Conservation (phyloP, 2,797 vertebrate species). For the Notolabrus celidotus region DNA sequence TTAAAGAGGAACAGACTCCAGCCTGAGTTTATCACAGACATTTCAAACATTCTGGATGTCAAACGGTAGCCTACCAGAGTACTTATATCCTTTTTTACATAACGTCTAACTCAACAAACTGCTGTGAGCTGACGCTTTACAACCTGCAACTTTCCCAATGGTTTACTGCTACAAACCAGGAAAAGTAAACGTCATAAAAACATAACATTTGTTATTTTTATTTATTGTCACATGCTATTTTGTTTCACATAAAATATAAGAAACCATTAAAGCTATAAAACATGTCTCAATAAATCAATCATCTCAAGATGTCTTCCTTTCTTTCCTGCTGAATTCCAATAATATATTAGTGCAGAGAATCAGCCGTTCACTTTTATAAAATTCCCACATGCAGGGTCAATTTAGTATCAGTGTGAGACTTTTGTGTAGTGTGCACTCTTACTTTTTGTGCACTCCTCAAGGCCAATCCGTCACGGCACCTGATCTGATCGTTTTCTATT, state of each 20-base stretch:
- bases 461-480: no score
- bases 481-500: no score
- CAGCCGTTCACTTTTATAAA: no score
- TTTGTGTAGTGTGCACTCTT: no score
- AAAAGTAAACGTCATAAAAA: background rate
- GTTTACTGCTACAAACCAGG: background rate
- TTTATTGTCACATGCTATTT: constrained; percentile 13
- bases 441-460: no score
- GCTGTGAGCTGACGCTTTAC: background rate
- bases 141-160: background rate
- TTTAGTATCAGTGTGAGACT: no score
- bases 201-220: background rate
- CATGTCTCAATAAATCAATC: constrained; percentile 30
- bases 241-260: background rate
- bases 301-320: background rate
- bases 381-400: no score
- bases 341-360: no score
- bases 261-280: background rate
- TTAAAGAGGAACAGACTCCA: background rate
- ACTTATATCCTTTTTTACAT: background rate
- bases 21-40: background rate
- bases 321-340: background rate
- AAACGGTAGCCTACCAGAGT: no score
- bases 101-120: background rate
- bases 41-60: background rate